A percentile compares a stretch with the other conserved stretches of the same genome.
phyloP scores from a whole-genome alignment of 2,888 invertebrate species.

The Nebria brevicollis region DNA sequence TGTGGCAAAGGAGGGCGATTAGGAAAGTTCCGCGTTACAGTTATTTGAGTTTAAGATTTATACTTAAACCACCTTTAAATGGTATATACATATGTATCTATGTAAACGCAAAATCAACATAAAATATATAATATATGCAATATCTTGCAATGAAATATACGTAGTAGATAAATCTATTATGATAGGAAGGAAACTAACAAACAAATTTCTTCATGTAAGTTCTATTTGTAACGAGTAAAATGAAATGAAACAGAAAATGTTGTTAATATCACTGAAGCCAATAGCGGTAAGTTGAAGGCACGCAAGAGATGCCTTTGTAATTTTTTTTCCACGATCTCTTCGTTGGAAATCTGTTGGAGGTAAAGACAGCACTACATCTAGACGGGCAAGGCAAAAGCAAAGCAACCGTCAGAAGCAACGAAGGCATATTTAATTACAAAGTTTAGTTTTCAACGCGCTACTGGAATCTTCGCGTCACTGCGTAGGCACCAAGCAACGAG shows the following conservation, averaged over 20 bases:
- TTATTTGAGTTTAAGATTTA: conserved; percentile 37
- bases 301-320: too few species aligned
- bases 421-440: conserved; percentile 42
- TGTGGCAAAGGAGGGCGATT: conserved; percentile 37
- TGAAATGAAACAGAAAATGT: conserved; percentile 6
- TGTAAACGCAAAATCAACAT: too few species aligned
- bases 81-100: neutral
- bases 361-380: neutral
- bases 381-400: conserved; percentile 9
- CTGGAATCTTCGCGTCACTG: conserved; percentile 39
- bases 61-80: neutral
- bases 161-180: too few species aligned
- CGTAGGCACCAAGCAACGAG: conserved; percentile 26
- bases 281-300: too few species aligned
- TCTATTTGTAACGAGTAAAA: neutral
- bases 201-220: too few species aligned
- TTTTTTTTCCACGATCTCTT: too few species aligned
- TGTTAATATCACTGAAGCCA: neutral
- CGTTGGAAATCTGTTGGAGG: neutral
- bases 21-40: conserved; percentile 33
- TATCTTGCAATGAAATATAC: too few species aligned
- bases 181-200: too few species aligned
- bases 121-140: too few species aligned
- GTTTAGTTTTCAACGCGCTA: conserved; percentile 38
- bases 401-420: conserved; percentile 13